Conservation (phyloP, 2,797 vertebrate genomes). For the Amphiprion clarkii region DNA sequence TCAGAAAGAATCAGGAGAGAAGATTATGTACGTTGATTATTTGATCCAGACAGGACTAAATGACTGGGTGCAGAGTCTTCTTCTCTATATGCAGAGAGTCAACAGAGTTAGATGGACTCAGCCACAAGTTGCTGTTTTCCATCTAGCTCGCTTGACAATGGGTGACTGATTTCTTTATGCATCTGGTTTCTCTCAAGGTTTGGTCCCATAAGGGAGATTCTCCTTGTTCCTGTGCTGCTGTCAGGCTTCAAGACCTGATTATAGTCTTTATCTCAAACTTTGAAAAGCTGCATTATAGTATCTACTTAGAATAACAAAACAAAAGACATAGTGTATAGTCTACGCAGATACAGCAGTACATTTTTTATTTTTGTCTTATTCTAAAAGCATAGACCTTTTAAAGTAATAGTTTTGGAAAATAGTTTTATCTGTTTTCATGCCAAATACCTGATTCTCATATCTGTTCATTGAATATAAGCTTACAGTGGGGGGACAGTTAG, state of each 20-base stretch:
- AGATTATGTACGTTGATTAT: slow-evolving; percentile 12
- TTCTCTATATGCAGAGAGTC: slow-evolving; percentile 25
- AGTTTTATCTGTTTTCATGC: neutral
- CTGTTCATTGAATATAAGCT: neutral
- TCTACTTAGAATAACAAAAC: slow-evolving; percentile 13
- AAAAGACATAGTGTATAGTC: neutral
- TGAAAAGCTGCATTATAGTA: slow-evolving; percentile 26
- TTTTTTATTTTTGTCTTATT: neutral
- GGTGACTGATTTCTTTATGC: slow-evolving; percentile 60
- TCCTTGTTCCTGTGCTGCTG: slow-evolving; percentile 30
- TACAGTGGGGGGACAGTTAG: neutral
- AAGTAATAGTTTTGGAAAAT: slow-evolving; percentile 11
- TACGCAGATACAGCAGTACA: neutral
- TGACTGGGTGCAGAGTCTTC: neutral
- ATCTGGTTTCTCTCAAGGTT: slow-evolving; percentile 65
- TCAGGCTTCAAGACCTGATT: slow-evolving; percentile 43
- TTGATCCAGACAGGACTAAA: slow-evolving; percentile 11
- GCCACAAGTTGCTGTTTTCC: slow-evolving; percentile 58
- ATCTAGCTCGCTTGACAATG: slow-evolving; percentile 47
- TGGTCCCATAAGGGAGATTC: slow-evolving; percentile 40
- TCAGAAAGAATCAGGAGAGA: slow-evolving; percentile 19
- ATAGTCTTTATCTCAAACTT: slow-evolving; percentile 34
- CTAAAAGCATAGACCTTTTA: neutral
- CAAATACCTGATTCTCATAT: neutral
- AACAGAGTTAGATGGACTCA: slow-evolving; percentile 11